Evolutionary conservation across 2,888 invertebrate genomes (phyloP).

Genomic region (Lithophane semibrunnea): DNA sequence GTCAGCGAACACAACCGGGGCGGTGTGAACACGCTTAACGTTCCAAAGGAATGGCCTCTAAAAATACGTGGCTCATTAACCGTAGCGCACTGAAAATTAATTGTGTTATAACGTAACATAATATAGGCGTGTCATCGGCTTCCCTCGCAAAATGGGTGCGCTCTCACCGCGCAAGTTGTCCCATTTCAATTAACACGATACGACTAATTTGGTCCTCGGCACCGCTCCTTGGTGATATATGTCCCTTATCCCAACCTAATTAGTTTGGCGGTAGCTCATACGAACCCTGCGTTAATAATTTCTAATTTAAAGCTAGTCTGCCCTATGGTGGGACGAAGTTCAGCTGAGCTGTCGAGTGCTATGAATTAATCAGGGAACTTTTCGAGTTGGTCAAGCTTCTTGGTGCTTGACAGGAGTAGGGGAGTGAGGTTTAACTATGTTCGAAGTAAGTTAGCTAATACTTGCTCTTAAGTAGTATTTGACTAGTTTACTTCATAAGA

Average conservation of each 20-base stretch:
- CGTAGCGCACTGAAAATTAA: constrained; percentile 65
- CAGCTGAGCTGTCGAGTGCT: constrained; percentile 49
- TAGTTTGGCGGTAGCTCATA: constrained; percentile 68
- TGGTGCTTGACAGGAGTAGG: constrained; percentile 39
- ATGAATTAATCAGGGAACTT: constrained; percentile 66
- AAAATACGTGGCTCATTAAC: constrained; percentile 69
- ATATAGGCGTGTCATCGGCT: constrained; percentile 67
- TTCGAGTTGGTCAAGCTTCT: constrained; percentile 62
- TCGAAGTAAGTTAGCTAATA: constrained; percentile 61
- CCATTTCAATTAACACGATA: constrained; percentile 68
- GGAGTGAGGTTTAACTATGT: constrained; percentile 48
- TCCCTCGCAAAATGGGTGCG: constrained; percentile 59
- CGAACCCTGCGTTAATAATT: constrained; percentile 66
- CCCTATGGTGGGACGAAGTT: constrained; percentile 51
- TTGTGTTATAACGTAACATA: constrained; percentile 66
- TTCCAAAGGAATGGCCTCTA: constrained; percentile 64
- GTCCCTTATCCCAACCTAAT: constrained; percentile 70
- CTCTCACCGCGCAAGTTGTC: constrained; percentile 63
- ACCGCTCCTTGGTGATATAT: constrained; percentile 67
- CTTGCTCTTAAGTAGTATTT: constrained; percentile 58
- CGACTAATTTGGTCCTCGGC: constrained; percentile 67
- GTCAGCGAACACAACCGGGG: constrained; percentile 45
- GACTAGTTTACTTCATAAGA: constrained; percentile 52
- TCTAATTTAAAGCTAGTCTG: constrained; percentile 60
- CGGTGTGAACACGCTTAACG: constrained; percentile 58